These are phyloP conservation scores for Artibeus lituratus DNA, from an alignment of 2,797 vertebrate genomes.

Conservation along the genomic window DNA sequence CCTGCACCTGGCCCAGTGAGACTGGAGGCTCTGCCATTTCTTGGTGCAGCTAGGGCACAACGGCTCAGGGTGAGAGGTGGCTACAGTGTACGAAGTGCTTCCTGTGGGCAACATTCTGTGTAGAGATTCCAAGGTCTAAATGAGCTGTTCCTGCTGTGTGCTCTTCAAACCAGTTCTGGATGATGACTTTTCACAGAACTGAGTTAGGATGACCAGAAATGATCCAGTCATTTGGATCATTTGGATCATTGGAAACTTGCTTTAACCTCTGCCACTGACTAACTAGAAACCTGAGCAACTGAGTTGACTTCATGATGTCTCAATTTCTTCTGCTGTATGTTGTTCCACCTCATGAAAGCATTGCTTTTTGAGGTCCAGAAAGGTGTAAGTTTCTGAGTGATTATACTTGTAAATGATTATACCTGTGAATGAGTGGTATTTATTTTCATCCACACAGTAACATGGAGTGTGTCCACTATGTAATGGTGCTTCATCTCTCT, in stretches of 20 bases:
- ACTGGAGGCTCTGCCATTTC: neutral
- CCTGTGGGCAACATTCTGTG: neutral
- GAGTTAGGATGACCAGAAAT: neutral
- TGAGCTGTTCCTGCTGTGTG: neutral
- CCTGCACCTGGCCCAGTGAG: neutral
- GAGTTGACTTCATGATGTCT: neutral
- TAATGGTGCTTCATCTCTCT: neutral
- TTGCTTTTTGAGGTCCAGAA: neutral
- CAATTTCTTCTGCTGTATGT: neutral
- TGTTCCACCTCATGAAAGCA: neutral
- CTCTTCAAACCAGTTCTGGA: neutral
- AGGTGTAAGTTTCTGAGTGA: neutral
- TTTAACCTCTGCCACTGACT: neutral
- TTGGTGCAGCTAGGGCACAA: neutral
- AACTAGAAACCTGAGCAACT: neutral
- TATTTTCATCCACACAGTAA: neutral
- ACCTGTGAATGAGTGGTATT: neutral
- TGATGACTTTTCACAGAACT: neutral
- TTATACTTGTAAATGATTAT: neutral
- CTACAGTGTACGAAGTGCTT: neutral
- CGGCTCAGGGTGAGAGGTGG: neutral
- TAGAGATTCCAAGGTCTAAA: neutral
- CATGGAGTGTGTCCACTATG: neutral
- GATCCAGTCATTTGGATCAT: too few species aligned
- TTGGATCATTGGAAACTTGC: neutral